These are phyloP conservation scores for Orchesella flavescens DNA, from an alignment of 2,888 invertebrate genomes.

Conservation along the genomic window DNA sequence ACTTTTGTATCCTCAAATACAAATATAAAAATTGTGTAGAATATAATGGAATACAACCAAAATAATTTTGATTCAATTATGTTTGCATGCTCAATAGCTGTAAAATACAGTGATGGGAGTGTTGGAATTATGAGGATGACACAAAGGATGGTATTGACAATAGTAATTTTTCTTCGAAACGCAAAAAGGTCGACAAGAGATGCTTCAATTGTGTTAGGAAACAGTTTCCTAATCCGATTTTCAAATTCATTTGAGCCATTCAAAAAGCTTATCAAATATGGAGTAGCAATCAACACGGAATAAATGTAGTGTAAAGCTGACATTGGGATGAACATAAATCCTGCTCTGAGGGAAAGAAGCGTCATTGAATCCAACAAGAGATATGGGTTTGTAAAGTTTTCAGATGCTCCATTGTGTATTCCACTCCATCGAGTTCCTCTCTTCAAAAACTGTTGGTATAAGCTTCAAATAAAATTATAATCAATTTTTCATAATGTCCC, in stretches of 20 bases:
- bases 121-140: background rate
- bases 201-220: slow-evolving; percentile 10
- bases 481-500: no score
- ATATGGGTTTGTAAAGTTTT: background rate
- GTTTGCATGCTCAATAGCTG: background rate
- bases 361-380: background rate
- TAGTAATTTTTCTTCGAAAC: background rate
- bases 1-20: slow-evolving; percentile 34
- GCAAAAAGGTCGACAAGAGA: background rate
- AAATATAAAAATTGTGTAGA: background rate
- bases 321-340: slow-evolving; percentile 1
- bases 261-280: background rate
- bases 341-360: background rate
- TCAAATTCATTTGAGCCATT: slow-evolving; percentile 29
- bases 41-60: background rate
- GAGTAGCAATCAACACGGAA: background rate
- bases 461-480: no score
- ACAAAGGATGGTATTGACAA: background rate
- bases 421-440: no score
- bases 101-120: background rate
- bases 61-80: background rate
- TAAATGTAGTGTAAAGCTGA: background rate
- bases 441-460: background rate
- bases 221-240: slow-evolving; percentile 9
- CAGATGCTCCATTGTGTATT: no score